Conservation (phyloP, 2,113 vertebrate species). For the Cephalopholis sonnerati region DNA sequence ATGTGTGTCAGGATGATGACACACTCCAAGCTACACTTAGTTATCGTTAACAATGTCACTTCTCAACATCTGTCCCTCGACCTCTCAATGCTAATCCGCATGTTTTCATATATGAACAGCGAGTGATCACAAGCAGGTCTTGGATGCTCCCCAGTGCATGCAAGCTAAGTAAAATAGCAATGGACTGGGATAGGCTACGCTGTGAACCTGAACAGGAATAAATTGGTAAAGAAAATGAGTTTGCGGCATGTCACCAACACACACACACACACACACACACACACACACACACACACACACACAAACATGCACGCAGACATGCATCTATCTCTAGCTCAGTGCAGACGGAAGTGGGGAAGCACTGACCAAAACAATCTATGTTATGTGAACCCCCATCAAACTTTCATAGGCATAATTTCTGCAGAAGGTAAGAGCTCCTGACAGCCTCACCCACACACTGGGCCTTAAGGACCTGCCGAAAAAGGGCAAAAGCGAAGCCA, state of each 20-base stretch:
- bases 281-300: slow-evolving; percentile 29
- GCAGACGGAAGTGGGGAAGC: slow-evolving; percentile 29
- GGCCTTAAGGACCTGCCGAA: slow-evolving; percentile 43
- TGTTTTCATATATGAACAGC: background rate
- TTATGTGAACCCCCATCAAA: slow-evolving; percentile 70
- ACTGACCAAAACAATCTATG: slow-evolving; percentile 63
- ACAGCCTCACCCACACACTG: slow-evolving; percentile 67
- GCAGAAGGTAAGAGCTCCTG: slow-evolving; percentile 66
- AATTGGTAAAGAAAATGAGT: slow-evolving; percentile 17
- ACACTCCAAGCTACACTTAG: background rate
- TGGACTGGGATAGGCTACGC: background rate
- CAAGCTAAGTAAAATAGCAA: background rate
- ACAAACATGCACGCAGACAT: slow-evolving; percentile 33
- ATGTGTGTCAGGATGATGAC: background rate
- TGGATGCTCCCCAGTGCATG: background rate
- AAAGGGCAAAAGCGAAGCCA: slow-evolving; percentile 50
- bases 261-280: slow-evolving; percentile 29
- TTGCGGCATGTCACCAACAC: slow-evolving; percentile 24
- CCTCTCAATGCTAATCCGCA: background rate
- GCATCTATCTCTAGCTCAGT: slow-evolving; percentile 28
- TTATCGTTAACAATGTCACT: background rate
- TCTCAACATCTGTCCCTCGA: background rate
- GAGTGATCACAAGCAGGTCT: background rate
- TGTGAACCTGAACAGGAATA: slow-evolving; percentile 19
- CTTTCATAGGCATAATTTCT: slow-evolving; percentile 63